Conservation (phyloP, 2,113 vertebrate species). For the Pseudorhombus dupliciocellatus region DNA sequence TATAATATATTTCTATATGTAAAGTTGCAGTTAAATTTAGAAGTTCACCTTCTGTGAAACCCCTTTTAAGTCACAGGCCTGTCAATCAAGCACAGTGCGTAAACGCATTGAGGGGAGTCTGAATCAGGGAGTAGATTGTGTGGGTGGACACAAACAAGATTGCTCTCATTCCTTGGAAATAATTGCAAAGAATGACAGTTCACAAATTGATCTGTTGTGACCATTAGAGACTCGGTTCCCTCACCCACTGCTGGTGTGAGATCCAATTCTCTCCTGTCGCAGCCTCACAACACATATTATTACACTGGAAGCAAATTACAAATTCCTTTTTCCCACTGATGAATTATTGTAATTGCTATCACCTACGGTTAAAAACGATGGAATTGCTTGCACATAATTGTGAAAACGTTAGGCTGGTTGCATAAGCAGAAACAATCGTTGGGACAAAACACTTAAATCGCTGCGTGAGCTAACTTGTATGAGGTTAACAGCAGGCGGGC, state of each 20-base stretch:
- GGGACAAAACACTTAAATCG: constrained; percentile 13
- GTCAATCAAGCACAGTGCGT: no score
- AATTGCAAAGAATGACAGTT: constrained; percentile 15
- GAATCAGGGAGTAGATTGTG: constrained; percentile 21
- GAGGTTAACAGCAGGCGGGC: constrained; percentile 21
- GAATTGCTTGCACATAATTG: constrained; percentile 15
- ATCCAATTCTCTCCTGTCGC: not conserved
- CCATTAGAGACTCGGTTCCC: not conserved
- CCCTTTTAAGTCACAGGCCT: no score
- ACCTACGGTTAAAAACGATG: constrained; percentile 7
- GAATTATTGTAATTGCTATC: constrained; percentile 15
- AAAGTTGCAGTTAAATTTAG: no score
- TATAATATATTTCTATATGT: no score
- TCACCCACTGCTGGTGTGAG: constrained; percentile 1
- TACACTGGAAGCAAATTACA: not conserved
- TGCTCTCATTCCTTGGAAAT: constrained; percentile 25
- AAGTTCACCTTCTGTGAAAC: no score
- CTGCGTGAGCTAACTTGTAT: constrained; percentile 4
- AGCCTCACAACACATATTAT: not conserved
- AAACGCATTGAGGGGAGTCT: constrained; percentile 5
- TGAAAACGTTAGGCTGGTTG: not conserved
- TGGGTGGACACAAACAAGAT: constrained; percentile 20
- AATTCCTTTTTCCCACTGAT: constrained; percentile 1
- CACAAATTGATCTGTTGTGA: constrained; percentile 29
- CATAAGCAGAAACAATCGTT: not conserved